Base-by-base conservation (phyloP, 2,113 vertebrate genomes). In the Ranitomeya variabilis region DNA sequence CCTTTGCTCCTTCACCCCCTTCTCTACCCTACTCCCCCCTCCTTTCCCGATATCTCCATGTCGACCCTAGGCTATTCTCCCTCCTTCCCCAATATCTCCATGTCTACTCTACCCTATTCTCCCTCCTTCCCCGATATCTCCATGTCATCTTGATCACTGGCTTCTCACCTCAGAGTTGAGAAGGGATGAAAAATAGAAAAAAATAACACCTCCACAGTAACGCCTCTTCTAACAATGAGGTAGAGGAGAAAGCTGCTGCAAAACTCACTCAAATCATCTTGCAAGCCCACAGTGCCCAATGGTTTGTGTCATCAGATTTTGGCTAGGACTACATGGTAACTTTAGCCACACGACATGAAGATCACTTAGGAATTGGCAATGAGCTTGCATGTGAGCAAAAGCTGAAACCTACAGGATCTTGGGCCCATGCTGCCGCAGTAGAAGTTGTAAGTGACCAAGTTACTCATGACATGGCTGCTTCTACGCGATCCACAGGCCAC, bases 1-100 rank as follows among this genome's bases (percentile, higher is more conserved):
- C 95, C 19, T 21, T 79, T 91, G 93, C 94, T 93, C 26, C 37
- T 78, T 78, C 57, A 83, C 80, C 87, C 87, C 26, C 64, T 2
- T 0, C 52, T 11, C 45, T 59, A 1, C 1, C 74, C 80, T n/a
- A 51, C 9, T 62, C 62, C 7, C 7, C 78, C 86, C 64, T 81
- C 64, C 76, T 67, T 66, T 18, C 59, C 26, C 21, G 7, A 31
- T 67, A n/a, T 62, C 79, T 62, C 10, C 26, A 31, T 64, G 19
- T 31, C 26, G 26, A 0, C 52, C 5, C 73, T 59, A 1, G 0
- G 74, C 59, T n/a, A 51, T 10, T 62, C 62, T 6, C 78, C 86
- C 64, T 81, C 64, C 76, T 67, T 66, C n/a, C 52, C 26, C 21
- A 10, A 31, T 67, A n/a, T 62, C 79, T 62, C 10, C 26, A 52